Percentiles rank a stretch among this genome's conserved stretches.
Evolutionary conservation across 2,113 vertebrate species (phyloP).

Genomic region (Protobothrops mucrosquamatus): DNA sequence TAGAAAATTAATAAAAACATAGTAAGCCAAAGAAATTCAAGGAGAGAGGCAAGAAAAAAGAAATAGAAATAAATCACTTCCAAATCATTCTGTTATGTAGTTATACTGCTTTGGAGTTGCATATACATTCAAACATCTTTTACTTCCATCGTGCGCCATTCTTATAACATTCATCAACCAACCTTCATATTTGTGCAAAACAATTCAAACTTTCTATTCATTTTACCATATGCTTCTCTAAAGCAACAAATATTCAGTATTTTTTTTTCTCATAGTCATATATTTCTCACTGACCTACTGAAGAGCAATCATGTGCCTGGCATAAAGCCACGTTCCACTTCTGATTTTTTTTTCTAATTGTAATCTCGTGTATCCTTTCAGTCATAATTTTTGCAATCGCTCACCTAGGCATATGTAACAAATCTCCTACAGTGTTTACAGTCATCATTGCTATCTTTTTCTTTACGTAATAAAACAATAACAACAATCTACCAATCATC

Average conservation of each 20-base stretch:
- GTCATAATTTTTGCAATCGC: neutral
- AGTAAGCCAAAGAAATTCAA: neutral
- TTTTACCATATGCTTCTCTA: neutral
- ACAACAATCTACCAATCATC: neutral
- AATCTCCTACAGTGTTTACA: neutral
- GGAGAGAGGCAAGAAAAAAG: neutral
- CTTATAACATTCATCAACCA: neutral
- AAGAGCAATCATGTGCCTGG: neutral
- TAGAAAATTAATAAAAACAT: neutral
- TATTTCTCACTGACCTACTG: neutral
- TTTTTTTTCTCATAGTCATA: neutral
- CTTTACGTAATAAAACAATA: neutral
- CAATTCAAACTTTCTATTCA: neutral
- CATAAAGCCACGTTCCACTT: neutral
- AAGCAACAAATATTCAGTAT: neutral
- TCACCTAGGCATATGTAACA: neutral
- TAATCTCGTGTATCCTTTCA: neutral
- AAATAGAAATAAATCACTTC: neutral
- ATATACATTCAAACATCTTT: neutral
- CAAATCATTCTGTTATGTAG: neutral
- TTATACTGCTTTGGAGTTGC: neutral
- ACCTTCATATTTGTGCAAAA: neutral
- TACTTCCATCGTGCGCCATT: neutral
- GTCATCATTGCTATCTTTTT: neutral
- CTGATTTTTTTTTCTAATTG: neutral